phyloP scores from a whole-genome alignment of 2,113 vertebrate species.

The Litocranius walleri region DNA sequence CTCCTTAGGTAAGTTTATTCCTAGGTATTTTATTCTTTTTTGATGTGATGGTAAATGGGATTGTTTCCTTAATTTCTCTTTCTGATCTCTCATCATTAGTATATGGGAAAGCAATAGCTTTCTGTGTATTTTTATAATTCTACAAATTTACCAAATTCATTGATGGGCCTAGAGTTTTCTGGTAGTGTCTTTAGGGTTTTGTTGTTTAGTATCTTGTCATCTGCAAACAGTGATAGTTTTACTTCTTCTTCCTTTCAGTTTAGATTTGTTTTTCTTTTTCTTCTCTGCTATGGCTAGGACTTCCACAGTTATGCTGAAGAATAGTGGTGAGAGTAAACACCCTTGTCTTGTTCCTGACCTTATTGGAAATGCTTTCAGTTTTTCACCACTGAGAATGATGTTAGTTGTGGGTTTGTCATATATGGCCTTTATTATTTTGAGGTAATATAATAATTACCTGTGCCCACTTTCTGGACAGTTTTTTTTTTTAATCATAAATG shows the following conservation, averaged over 20 bases:
- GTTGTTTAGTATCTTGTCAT: background rate
- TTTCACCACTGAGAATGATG: background rate
- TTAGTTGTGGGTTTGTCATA: background rate
- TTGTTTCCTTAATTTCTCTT: background rate
- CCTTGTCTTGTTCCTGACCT: background rate
- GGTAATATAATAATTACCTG: background rate
- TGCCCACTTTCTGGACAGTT: background rate
- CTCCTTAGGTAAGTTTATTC: background rate
- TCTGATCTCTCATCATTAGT: background rate
- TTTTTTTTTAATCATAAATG: background rate
- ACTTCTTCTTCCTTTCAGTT: background rate
- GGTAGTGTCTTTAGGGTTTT: background rate
- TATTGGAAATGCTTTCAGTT: background rate
- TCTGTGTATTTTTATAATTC: background rate
- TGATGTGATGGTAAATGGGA: background rate
- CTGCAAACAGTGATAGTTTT: background rate
- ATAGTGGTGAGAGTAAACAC: background rate
- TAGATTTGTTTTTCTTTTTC: background rate
- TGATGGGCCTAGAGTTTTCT: background rate
- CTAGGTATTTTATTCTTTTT: background rate
- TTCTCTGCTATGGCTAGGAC: background rate
- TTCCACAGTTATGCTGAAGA: background rate
- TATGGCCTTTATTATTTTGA: background rate
- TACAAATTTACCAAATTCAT: background rate
- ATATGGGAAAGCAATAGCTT: background rate